These are phyloP conservation scores for Nibea albiflora DNA, from an alignment of 2,113 vertebrate genomes.

Conservation along the genomic window DNA sequence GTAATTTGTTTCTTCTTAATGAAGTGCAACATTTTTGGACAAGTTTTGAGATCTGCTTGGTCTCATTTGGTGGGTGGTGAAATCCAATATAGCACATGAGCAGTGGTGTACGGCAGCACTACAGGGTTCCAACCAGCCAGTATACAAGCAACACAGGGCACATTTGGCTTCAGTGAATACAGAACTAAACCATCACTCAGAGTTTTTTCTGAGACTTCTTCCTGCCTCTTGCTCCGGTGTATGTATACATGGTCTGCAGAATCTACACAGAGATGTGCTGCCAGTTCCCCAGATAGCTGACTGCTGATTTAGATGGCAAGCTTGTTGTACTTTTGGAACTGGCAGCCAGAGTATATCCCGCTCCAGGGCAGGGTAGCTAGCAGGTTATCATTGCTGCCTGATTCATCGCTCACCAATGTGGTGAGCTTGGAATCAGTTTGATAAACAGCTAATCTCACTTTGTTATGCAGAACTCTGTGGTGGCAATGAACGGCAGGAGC, in stretches of 20 bases:
- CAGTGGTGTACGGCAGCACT: neutral
- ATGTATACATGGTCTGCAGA: neutral
- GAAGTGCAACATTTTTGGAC: neutral
- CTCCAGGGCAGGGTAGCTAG: neutral
- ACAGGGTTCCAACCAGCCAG: neutral
- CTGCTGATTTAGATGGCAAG: neutral
- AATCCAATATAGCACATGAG: neutral
- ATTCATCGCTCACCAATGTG: neutral
- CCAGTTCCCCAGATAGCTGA: neutral
- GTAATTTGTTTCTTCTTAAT: neutral
- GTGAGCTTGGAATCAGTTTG: neutral
- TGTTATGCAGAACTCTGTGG: no score
- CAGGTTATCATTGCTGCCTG: neutral
- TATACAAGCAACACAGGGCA: neutral
- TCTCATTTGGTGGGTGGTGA: neutral
- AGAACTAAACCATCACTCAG: neutral
- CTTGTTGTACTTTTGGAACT: neutral
- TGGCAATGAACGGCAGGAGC: neutral
- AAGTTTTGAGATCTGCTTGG: neutral
- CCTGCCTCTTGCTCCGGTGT: neutral
- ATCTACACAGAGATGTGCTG: constrained; percentile 1
- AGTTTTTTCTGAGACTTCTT: neutral
- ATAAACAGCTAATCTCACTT: neutral
- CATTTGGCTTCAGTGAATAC: neutral
- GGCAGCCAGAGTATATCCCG: neutral